These are phyloP conservation scores for Chaetodon trifascialis DNA, from an alignment of 2,113 vertebrate genomes.

Conservation along the genomic window DNA sequence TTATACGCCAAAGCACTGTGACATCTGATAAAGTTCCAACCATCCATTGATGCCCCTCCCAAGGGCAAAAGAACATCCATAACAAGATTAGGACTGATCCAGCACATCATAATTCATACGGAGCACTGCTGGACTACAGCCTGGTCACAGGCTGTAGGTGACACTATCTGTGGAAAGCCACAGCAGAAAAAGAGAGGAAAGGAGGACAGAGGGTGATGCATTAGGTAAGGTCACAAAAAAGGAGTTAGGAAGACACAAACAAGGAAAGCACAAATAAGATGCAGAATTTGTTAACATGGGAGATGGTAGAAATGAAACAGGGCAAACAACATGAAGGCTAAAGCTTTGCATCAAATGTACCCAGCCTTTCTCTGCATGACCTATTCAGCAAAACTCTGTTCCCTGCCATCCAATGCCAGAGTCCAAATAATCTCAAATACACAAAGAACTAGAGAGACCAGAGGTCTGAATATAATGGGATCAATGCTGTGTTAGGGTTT, in stretches of 20 bases:
- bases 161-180: constrained; percentile 72
- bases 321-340: constrained; percentile 5
- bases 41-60: constrained; percentile 72
- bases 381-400: constrained; percentile 46
- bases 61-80: constrained; percentile 84
- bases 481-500: constrained; percentile 69
- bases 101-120: constrained; percentile 81
- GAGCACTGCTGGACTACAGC: constrained; percentile 65
- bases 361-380: constrained; percentile 17
- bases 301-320: not conserved
- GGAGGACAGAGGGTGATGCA: constrained; percentile 37
- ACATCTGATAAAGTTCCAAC: constrained; percentile 83
- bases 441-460: constrained; percentile 39
- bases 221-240: constrained; percentile 7
- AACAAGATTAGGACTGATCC: constrained; percentile 84
- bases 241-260: constrained; percentile 1
- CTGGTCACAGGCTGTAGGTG: constrained; percentile 70
- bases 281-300: not conserved
- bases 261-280: not conserved
- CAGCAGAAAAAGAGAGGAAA: constrained; percentile 15
- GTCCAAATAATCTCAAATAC: constrained; percentile 56
- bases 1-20: constrained; percentile 72
- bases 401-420: constrained; percentile 64
- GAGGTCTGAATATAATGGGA: constrained; percentile 63
- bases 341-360: constrained; percentile 11